Percentiles rank a stretch among this genome's conserved stretches.
phyloP scores from a whole-genome alignment of 2,797 vertebrate genomes.

The Nyctalus aviator region DNA sequence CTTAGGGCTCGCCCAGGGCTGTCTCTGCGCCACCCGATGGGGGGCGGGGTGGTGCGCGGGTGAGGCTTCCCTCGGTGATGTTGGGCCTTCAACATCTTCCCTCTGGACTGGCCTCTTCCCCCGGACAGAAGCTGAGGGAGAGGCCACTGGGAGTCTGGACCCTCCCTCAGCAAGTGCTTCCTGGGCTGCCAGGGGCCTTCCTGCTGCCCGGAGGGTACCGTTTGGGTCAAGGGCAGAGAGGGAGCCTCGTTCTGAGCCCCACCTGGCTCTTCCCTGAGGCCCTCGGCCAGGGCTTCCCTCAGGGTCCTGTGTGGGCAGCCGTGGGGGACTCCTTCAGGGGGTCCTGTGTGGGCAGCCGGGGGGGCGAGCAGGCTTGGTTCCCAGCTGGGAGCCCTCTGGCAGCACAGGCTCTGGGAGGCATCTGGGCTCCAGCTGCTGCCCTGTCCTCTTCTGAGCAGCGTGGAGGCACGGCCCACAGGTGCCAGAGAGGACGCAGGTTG shows the following conservation, averaged over 20 bases:
- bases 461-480: not conserved
- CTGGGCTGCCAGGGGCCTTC: not conserved
- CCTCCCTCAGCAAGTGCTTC: not conserved
- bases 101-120: not conserved
- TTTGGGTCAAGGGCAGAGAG: fast-evolving
- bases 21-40: fast-evolving
- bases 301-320: fast-evolving
- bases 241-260: not conserved
- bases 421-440: not conserved
- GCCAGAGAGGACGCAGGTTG: not conserved
- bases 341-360: fast-evolving
- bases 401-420: not conserved
- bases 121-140: not conserved
- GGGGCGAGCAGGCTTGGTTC: not conserved
- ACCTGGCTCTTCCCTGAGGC: not conserved
- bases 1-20: not conserved
- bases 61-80: not conserved
- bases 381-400: not conserved
- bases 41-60: too few relatives aligned
- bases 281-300: not conserved
- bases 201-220: not conserved
- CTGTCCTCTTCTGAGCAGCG: not conserved
- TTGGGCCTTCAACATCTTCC: not conserved
- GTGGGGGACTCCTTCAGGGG: too few relatives aligned
- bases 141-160: too few relatives aligned